Evolutionary conservation across 2,888 invertebrate genomes (phyloP).

Genomic region (Hirtodrosophila alboralis): DNA sequence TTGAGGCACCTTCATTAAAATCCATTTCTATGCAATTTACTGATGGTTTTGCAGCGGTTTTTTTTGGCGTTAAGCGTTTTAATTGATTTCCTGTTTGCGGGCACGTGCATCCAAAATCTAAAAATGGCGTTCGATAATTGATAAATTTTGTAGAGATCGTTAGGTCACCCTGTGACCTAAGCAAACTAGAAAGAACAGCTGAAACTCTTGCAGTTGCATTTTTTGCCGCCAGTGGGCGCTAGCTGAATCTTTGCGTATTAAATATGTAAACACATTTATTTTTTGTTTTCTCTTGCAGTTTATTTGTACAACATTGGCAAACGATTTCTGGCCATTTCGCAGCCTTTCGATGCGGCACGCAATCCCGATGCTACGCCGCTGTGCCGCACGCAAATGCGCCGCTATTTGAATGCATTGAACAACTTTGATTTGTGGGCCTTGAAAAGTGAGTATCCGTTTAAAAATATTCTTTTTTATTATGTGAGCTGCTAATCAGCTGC

Average conservation of each 20-base stretch:
- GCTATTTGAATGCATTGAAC: slow-evolving; percentile 76
- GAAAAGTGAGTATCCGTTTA: slow-evolving; percentile 79
- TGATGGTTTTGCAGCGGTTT: slow-evolving; percentile 13
- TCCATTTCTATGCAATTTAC: slow-evolving; percentile 31
- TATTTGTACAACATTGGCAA: slow-evolving; percentile 79
- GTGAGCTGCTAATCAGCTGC: slow-evolving; percentile 17
- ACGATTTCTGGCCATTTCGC: slow-evolving; percentile 75
- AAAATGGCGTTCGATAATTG: too few relatives aligned
- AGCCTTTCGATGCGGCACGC: slow-evolving; percentile 81
- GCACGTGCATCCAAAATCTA: too few relatives aligned
- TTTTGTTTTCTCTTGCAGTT: slow-evolving; percentile 63
- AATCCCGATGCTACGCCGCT: slow-evolving; percentile 76
- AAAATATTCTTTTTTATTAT: slow-evolving; percentile 1
- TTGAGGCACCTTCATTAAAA: slow-evolving; percentile 33
- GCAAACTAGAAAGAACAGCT: too few relatives aligned
- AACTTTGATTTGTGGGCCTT: slow-evolving; percentile 83
- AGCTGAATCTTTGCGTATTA: background rate
- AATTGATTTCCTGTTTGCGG: slow-evolving; percentile 4
- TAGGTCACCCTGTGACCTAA: background rate
- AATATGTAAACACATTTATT: background rate
- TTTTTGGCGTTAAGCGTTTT: background rate
- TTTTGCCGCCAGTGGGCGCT: slow-evolving; percentile 23
- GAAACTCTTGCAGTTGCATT: background rate
- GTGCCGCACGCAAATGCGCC: slow-evolving; percentile 78
- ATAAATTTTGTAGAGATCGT: background rate